Evolutionary conservation across 2,797 vertebrate genomes (phyloP), one percentile per base, ranked within the genome.

Genomic region (Otolemur crassicaudatus): DNA sequence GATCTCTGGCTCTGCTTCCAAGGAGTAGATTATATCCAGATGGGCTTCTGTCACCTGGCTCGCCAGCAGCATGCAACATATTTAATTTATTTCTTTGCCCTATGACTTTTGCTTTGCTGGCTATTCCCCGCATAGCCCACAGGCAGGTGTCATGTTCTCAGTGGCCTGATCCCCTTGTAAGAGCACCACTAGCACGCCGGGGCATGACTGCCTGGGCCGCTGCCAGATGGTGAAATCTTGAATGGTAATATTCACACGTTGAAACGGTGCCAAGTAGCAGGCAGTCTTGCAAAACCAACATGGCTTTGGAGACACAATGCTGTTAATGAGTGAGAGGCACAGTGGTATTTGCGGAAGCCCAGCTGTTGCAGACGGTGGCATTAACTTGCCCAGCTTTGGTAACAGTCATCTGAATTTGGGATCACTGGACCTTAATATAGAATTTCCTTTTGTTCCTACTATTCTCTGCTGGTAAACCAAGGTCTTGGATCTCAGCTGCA

Each of bases 181-280:
- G 77, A 70, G 86, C 80, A 97, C 29, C 29, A 29, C 63, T 31
- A 6, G 76, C 61, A 87, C 87, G 65, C 63, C 43, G 49, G 87
- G 77, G 43, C 12, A 25, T 63, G 56, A 82, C 87, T 65, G 46
- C 81, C 90, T 93, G 72, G 89, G 72, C 67, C 34, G 87, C 76
- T 79, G 95, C 84, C 97, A 97, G 94, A 92, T 63, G 92, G 83
- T 76, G 69, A 97, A 49, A 60, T 83, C 88, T 37, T 95, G 58
- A 91, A 17, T 94, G 91, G 69, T 94, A 93, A 90, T 85, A 70
- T 60, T 83, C 75, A 82, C 61, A 61, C 0, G 0, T 61, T 94
- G 96, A 94, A 95, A 93, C 5, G 3, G 63, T 87, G 96, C 97
- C 96, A 97, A 86, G 75, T 9, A 67, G 58, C 91, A 91, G 90